These are phyloP conservation scores for Acleris holmiana DNA, from an alignment of 2,888 invertebrate species.

Conservation along the genomic window DNA sequence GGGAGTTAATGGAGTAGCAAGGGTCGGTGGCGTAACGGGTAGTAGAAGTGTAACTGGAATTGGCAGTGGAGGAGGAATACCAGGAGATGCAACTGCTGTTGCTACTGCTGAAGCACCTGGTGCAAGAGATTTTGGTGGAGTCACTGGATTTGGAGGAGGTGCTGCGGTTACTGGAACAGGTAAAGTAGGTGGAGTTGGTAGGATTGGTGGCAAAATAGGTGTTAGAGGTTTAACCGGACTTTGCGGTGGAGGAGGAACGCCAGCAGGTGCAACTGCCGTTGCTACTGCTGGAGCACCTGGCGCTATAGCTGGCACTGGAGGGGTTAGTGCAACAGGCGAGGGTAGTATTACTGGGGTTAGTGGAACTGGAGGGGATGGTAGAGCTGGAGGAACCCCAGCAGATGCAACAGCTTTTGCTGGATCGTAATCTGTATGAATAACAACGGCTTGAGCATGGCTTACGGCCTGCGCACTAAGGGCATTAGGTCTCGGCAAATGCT, in stretches of 20 bases:
- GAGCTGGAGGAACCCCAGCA: background rate
- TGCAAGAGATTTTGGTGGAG: too few species aligned
- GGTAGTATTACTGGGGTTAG: background rate
- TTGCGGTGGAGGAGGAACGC: background rate
- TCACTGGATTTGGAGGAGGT: too few species aligned
- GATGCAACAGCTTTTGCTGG: background rate
- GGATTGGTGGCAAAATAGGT: too few species aligned
- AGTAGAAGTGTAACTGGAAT: background rate
- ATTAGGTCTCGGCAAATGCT: slow-evolving; percentile 14
- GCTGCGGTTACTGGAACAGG: too few species aligned
- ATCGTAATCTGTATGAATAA: slow-evolving; percentile 15
- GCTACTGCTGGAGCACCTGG: background rate
- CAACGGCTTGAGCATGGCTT: slow-evolving; percentile 22
- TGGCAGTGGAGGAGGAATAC: background rate
- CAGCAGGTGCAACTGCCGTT: slow-evolving; percentile 4
- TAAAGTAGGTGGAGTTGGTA: too few species aligned
- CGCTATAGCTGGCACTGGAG: slow-evolving; percentile 1
- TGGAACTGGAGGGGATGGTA: background rate
- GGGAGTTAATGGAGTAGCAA: too few species aligned
- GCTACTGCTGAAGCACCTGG: background rate
- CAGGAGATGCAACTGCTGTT: background rate
- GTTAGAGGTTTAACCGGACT: too few species aligned
- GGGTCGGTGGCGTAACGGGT: background rate
- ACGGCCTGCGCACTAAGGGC: slow-evolving; percentile 1
- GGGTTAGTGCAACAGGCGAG: background rate